Evolutionary conservation across 2,113 vertebrate species (phyloP), one percentile per base, ranked within the genome.

Genomic region (Parus major): DNA sequence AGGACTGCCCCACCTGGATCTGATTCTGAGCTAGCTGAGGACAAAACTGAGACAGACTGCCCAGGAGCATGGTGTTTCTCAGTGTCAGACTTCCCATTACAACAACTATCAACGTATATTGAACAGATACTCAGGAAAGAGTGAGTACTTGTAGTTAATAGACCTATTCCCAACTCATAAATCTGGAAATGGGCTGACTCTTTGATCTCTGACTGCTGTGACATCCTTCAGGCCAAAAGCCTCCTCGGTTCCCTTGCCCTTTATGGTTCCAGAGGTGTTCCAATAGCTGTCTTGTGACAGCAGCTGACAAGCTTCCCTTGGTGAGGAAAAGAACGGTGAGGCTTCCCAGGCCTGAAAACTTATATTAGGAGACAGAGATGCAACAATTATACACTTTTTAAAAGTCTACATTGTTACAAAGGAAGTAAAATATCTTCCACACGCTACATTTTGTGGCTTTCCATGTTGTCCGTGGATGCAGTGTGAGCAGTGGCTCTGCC

Each of bases 161-260:
- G 94, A 93, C 78, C 91, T 88, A 61, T 95, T 95, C 53, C 90
- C 94, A 91, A 94, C 75, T 39, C 85, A 57, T 82, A 91, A 68
- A 63, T 90, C 87, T 94, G 91, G 70, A 91, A 94, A 95, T 92
- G 91, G 71, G 84, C 78, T 80, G 70, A 11, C 61, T 82, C 91
- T 94, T 95, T 95, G 93, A 97, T 96, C 87, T 92, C 71, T 61
- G 56, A 22, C 47, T 83, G 61, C 88, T 63, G 61, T 41, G 57
- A 55, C 59, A 52, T 82, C 87, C 73, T 91, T 76, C 0, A 10
- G 35, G 59, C 41, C 59, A 76, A 53, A 76, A 91, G n/a, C 53
- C 15, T 8, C 3, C 76, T 73, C 3, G 0, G 9, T 77, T 72
- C 36, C 66, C 41, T 61, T 72, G 53, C 10, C 3, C 59, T 68